Evolutionary conservation across 2,113 vertebrate genomes (phyloP).

Genomic region (Corvus moneduloides): DNA sequence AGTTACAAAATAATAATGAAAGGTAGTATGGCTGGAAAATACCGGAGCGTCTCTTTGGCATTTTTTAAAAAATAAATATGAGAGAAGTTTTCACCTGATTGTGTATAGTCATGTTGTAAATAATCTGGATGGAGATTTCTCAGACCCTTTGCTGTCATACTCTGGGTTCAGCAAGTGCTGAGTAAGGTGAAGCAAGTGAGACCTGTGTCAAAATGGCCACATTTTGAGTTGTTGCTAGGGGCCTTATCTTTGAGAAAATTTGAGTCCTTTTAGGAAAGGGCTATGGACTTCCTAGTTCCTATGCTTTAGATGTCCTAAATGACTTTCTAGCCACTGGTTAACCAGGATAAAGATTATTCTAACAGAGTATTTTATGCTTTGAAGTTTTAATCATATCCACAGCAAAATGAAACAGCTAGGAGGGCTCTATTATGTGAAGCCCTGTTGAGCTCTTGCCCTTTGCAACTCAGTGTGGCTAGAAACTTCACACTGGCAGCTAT

Average conservation of each 20-base stretch:
- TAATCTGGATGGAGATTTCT: neutral
- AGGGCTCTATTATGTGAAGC: neutral
- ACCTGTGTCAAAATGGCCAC: neutral
- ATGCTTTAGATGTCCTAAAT: neutral
- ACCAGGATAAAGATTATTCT: neutral
- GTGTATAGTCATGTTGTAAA: neutral
- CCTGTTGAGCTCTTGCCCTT: neutral
- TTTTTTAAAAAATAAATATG: neutral
- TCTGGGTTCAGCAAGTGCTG: neutral
- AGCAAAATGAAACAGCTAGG: neutral
- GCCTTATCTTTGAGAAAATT: neutral
- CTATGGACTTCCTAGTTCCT: neutral
- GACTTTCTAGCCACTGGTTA: neutral
- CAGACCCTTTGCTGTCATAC: neutral
- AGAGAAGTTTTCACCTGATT: neutral
- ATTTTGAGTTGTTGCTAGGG: neutral
- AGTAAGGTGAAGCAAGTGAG: neutral
- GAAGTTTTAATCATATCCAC: neutral
- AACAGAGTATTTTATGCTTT: neutral
- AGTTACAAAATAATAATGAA: neutral
- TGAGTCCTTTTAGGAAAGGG: neutral
- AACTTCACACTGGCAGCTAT: neutral
- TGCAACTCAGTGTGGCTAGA: neutral
- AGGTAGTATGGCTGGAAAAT: neutral
- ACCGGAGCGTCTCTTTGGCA: neutral